A percentile compares a stretch with the other conserved stretches of the same genome.
Conservation (phyloP, 2,797 vertebrate genomes). For the Falco biarmicus region DNA sequence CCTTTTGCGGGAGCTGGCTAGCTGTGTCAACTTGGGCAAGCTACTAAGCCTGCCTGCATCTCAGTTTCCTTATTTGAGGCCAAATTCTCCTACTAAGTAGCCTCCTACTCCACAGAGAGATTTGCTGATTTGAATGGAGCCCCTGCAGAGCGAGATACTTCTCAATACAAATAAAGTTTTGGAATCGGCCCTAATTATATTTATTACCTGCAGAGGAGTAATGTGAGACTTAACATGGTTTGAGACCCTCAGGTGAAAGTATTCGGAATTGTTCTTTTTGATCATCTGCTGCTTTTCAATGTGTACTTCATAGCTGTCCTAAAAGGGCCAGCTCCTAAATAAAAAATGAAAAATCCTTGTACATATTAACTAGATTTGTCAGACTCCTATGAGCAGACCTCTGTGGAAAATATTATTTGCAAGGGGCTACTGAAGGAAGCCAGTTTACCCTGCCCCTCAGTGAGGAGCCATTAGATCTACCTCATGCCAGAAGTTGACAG, state of each 20-base stretch:
- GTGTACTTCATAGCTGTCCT: slow-evolving; percentile 21
- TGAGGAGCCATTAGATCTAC: slow-evolving; percentile 39
- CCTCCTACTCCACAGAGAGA: slow-evolving; percentile 62
- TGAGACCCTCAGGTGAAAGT: slow-evolving; percentile 59
- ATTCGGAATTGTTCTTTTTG: slow-evolving; percentile 57
- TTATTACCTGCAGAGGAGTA: slow-evolving; percentile 72
- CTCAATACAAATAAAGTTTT: slow-evolving; percentile 72
- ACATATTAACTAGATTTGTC: background rate
- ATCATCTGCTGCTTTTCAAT: slow-evolving; percentile 44
- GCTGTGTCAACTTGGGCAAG: slow-evolving; percentile 24
- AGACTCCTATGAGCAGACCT: slow-evolving; percentile 19
- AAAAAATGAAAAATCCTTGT: slow-evolving; percentile 10
- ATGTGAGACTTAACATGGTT: slow-evolving; percentile 57
- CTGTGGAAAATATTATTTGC: slow-evolving; percentile 35
- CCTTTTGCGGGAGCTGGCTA: slow-evolving; percentile 9
- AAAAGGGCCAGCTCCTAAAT: slow-evolving; percentile 24
- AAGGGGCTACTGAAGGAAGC: background rate
- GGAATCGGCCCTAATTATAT: slow-evolving; percentile 65
- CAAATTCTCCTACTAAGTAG: slow-evolving; percentile 68
- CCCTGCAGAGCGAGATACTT: slow-evolving; percentile 59
- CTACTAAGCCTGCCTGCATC: slow-evolving; percentile 41
- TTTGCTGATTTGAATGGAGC: slow-evolving; percentile 64
- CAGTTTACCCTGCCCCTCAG: slow-evolving; percentile 4
- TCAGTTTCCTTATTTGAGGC: slow-evolving; percentile 57
- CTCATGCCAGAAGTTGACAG: background rate